Evolutionary conservation across 2,113 vertebrate genomes (phyloP), one percentile per base, ranked within the genome.

Genomic region (Microcebus murinus): DNA sequence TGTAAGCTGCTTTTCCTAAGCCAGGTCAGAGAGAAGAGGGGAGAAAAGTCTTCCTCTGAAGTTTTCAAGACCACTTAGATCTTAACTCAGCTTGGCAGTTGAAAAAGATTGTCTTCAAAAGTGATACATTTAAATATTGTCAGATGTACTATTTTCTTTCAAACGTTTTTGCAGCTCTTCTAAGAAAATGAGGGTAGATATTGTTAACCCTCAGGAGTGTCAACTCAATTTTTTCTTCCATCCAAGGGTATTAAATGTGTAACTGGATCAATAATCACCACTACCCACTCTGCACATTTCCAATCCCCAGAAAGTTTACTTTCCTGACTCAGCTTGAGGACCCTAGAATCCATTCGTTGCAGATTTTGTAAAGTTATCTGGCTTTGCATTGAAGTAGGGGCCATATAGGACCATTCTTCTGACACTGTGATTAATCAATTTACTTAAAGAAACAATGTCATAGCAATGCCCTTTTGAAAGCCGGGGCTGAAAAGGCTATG

Each of bases 381-480:
- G 15, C 14, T 81, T 88, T 63, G 20, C 29, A 45, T 63, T 65
- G 77, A 59, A 29, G 34, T 57, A 4, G 8, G 6, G 55, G 12
- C 11, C 31, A 15, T 65, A 34, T 34, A 55, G 39, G 57, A 21
- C 12, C 20, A 55, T 76, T 71, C 45, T 93, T 90, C 86, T 87
- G 27, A 87, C 4, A 2, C 77, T 42, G 1, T 82, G 57, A 65
- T 77, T 86, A 70, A 82, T 55, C 39, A 31, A 39, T 70, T 86
- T 70, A 87, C 87, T 52, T 63, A 39, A 81, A 52, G 57, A 97
- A 94, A 34, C 68, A 85, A 23, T 92, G 39, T 34, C 55, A 59
- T 57, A 39, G 17, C 57, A 68, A 70, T 13, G 31, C 5, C 11
- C 42, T 65, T 76, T 90, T 42, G 34, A 95, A 76, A 90, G 18